Percentiles rank a stretch among this genome's conserved stretches.
Evolutionary conservation across 2,797 vertebrate species (phyloP).

Genomic region (Neostethus bicornis): DNA sequence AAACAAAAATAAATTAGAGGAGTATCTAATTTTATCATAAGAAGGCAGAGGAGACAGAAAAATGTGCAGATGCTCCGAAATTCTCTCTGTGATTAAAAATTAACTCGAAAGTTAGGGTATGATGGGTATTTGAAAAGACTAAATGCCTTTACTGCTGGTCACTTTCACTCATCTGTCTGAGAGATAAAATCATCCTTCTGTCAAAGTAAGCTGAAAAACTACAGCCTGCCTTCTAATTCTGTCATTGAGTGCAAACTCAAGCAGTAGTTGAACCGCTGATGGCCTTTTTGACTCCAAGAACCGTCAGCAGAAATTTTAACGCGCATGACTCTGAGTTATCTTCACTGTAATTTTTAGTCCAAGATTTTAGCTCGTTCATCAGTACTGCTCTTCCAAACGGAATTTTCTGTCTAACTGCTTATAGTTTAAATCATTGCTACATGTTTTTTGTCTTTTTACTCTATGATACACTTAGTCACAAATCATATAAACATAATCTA

Average conservation of each 20-base stretch:
- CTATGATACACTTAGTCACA: too few species aligned
- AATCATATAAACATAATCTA: too few species aligned
- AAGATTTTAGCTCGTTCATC: slow-evolving; percentile 25
- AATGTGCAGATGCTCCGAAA: slow-evolving; percentile 28
- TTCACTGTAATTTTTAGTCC: slow-evolving; percentile 11
- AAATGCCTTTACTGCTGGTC: slow-evolving; percentile 60
- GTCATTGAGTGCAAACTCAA: slow-evolving; percentile 26
- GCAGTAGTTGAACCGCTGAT: slow-evolving; percentile 12
- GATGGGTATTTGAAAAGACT: slow-evolving; percentile 22
- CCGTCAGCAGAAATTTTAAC: slow-evolving; percentile 9
- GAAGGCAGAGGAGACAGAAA: slow-evolving; percentile 50
- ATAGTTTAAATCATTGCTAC: slow-evolving; percentile 22
- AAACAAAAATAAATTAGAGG: neutral
- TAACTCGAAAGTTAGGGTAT: slow-evolving; percentile 37
- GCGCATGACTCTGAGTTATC: slow-evolving; percentile 15
- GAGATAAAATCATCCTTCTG: slow-evolving; percentile 57
- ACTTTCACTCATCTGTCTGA: slow-evolving; percentile 61
- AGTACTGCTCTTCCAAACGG: slow-evolving; percentile 5
- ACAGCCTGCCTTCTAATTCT: slow-evolving; percentile 31
- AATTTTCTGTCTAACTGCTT: slow-evolving; percentile 16
- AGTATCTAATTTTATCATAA: slow-evolving; percentile 53
- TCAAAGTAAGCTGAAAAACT: slow-evolving; percentile 41
- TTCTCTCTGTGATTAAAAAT: slow-evolving; percentile 59
- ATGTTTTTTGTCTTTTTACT: too few species aligned
- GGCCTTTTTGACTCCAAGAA: slow-evolving; percentile 2